These are phyloP conservation scores for Taenioides sp. DNA, from an alignment of 2,797 vertebrate species.

Conservation along the genomic window DNA sequence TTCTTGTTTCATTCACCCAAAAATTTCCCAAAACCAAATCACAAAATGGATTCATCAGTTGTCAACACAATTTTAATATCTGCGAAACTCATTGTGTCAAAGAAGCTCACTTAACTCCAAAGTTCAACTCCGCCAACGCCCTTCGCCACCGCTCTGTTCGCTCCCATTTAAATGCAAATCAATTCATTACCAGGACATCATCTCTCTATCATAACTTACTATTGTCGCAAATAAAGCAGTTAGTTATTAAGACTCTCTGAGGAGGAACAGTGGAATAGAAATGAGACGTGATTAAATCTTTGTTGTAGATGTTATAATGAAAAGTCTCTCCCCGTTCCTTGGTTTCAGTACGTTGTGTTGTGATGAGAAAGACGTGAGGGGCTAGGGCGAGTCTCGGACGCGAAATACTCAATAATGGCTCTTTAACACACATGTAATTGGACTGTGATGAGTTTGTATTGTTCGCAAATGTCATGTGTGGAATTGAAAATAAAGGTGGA, in stretches of 20 bases:
- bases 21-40: neutral
- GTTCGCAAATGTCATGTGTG: neutral
- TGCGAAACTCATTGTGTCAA: neutral
- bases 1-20: neutral
- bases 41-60: neutral
- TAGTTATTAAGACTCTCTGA: conserved; percentile 1
- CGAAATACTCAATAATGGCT: conserved; percentile 7
- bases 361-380: conserved; percentile 43
- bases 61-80: neutral
- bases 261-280: conserved; percentile 49
- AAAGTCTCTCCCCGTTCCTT: conserved; percentile 17
- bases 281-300: conserved; percentile 60
- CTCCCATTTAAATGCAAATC: conserved; percentile 68
- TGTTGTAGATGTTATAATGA: conserved; percentile 58
- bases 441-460: neutral
- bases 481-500: neutral
- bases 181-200: conserved; percentile 60
- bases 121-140: conserved; percentile 22
- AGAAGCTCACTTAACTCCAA: conserved; percentile 5
- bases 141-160: neutral
- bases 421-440: conserved; percentile 1
- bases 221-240: conserved; percentile 45
- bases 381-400: conserved; percentile 22
- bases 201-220: conserved; percentile 43
- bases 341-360: conserved; percentile 39